A percentile compares a stretch with the other conserved stretches of the same genome.
Conservation (phyloP, 2,888 invertebrate species). For the Acanthococcus lagerstroemiae region DNA sequence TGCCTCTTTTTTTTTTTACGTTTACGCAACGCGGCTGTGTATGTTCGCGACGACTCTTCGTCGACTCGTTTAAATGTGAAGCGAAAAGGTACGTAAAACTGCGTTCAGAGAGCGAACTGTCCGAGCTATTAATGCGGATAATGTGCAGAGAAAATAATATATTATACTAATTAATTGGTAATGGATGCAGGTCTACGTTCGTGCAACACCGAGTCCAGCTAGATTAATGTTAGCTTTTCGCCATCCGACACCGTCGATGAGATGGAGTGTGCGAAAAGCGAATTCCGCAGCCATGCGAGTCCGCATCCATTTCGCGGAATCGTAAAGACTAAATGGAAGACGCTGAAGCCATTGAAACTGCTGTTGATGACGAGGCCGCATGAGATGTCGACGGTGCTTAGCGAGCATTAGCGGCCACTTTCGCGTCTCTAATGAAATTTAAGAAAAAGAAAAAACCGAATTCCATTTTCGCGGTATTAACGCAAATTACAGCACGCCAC, state of each 20-base stretch:
- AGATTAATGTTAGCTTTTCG: neutral
- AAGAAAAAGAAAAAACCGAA: neutral
- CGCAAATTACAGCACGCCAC: neutral
- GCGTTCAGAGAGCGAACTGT: too few relatives aligned
- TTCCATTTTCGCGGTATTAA: neutral
- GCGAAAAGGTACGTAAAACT: too few relatives aligned
- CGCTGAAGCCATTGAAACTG: neutral
- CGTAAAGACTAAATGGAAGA: neutral
- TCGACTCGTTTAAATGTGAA: too few relatives aligned
- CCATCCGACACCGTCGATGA: neutral
- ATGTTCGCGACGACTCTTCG: too few relatives aligned
- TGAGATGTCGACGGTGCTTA: neutral
- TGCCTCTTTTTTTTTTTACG: neutral
- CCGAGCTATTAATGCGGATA: too few relatives aligned
- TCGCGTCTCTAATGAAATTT: neutral
- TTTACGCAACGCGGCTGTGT: too few relatives aligned
- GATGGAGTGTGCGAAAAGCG: neutral
- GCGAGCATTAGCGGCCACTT: neutral
- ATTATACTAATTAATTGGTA: too few relatives aligned
- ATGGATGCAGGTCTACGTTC: neutral
- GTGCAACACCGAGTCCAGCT: neutral
- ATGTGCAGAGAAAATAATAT: too few relatives aligned
- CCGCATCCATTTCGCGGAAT: neutral
- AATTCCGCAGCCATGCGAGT: neutral
- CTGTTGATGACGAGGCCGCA: neutral